These are phyloP conservation scores for Temnopleurus reevesii DNA, from an alignment of 53 echinoderm and acorn worm genomes.

Conservation along the genomic window DNA sequence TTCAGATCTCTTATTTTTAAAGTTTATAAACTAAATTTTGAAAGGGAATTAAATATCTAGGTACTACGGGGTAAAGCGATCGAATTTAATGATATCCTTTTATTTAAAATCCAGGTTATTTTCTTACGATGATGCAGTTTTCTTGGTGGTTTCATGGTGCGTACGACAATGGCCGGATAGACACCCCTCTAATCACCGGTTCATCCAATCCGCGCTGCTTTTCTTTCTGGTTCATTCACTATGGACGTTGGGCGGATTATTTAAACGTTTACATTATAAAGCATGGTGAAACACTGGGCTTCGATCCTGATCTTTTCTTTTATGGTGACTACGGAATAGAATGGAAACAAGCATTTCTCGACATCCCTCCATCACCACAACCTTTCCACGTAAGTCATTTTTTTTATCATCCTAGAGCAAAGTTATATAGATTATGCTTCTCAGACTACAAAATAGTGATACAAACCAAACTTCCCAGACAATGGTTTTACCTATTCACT, in stretches of 20 bases:
- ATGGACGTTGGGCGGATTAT: constrained; percentile 22
- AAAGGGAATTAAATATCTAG: too few relatives aligned
- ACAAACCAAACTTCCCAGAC: too few relatives aligned
- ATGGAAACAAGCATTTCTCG: not conserved
- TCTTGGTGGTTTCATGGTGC: not conserved
- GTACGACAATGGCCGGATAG: constrained; percentile 52
- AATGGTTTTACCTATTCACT: too few relatives aligned
- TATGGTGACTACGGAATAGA: not conserved
- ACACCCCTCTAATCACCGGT: constrained; percentile 48
- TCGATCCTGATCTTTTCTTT: constrained; percentile 19
- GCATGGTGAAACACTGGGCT: constrained; percentile 22
- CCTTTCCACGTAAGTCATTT: constrained; percentile 39
- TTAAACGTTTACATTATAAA: constrained; percentile 26
- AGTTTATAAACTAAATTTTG: too few relatives aligned
- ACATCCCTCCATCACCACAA: constrained; percentile 16
- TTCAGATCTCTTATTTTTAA: too few relatives aligned
- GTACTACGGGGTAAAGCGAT: too few relatives aligned
- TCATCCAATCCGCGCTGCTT: constrained; percentile 55
- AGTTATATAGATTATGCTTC: too few relatives aligned
- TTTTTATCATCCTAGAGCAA: too few relatives aligned
- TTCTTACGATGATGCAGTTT: not conserved
- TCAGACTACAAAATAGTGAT: too few relatives aligned
- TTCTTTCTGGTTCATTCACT: constrained; percentile 61
- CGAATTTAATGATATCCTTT: too few relatives aligned
- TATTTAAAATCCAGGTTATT: not conserved